Evolutionary conservation across 2,888 invertebrate species (phyloP), one percentile per base, ranked within the genome.

Genomic region (Odontocolon sp.): DNA sequence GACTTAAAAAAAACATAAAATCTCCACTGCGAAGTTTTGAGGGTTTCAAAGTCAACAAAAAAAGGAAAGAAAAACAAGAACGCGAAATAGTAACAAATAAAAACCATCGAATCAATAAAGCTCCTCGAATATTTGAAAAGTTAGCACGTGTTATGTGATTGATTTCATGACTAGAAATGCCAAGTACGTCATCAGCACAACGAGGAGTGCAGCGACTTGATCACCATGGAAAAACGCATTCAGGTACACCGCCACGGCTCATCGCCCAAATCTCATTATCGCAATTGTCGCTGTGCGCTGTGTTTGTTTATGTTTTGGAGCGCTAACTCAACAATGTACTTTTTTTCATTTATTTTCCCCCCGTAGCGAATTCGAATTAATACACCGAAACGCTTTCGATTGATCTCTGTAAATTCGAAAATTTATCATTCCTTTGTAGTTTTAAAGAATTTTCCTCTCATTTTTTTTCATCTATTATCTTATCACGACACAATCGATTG

Each of bases 221-320:
- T 97, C 83, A 97, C 97, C 40, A 97, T 97, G 97, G 97, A 97
- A 92, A 97, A 97, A 90, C 93, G 97, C 56, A 97, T 97, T 86
- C 93, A 93, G 92, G 92, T 92, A 92, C 83, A 86, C 80, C 59
- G 42, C 67, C 78, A 82, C 83, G 81, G 82, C 82, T 82, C 83
- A 85, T 69, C 78, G 78, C 73, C 80, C 66, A 73, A 69, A 71
- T 61, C 69, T 71, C 56, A 77, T 64, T 70, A 57, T 47, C 36
- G 70, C 56, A 23, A 64, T 73, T 40, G 56, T 11, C 69, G 66
- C 56, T 63, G 59, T 70, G 77, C 66, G 72, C 77, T 67, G 36
- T 68, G 40, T n/a, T n/a, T 59, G 61, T 80, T 36, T 52, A 50
- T 66, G 42, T 77, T 61, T 72, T 64, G 74, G 80, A 77, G 68